Base-by-base conservation (phyloP, 1,140 invertebrate genomes). In the Drosophila pruinosa region DNA sequence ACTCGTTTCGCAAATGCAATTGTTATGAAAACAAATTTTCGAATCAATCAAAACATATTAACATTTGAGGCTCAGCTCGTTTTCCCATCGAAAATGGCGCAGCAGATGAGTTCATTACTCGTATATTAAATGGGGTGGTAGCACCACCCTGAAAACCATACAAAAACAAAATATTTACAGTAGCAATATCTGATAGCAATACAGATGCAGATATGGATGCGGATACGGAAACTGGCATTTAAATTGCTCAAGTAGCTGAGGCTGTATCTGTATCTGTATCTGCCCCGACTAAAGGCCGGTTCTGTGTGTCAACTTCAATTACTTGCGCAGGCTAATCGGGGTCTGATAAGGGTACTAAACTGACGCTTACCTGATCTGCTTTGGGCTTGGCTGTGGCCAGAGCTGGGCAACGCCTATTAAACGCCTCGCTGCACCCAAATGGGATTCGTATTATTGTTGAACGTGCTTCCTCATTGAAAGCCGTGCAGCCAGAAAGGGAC, bases 1-100 rank as follows among this genome's bases (percentile, higher is more conserved):
- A 72, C 75, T 41, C 17, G 71, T 75, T 63, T 45, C 17, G 7
- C 34, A 61, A 77, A 54, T 68, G 57, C 56, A 68, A 82, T 38
- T 71, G 82, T 70, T 61, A 31, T 76, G 61, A 73, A 79, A 73
- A 82, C 78, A 79, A 72, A 89, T 78, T 89, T 83, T 89, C 73
- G 72, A 90, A 75, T 86, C 89, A 90, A 90, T 90, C 89, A 90
- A 86, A 90, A 90, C 82, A 90, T 90, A 89, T 90, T 78, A 88
- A 83, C 74, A 89, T 80, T 72, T 86, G 58, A 73, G 72, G 57
- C 82, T 90, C 70, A 81, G 54, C 82, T 89, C 61, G 77, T 90
- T 88, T 85, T 85, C 74, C 69, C 76, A 88, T 90, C 38, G 64
- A 80, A 71, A 74, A 72, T 47, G 68, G 57, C 47, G 81, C 63